These are phyloP conservation scores for Pyrocoelia pectoralis DNA, from an alignment of 2,888 invertebrate genomes.

Conservation along the genomic window DNA sequence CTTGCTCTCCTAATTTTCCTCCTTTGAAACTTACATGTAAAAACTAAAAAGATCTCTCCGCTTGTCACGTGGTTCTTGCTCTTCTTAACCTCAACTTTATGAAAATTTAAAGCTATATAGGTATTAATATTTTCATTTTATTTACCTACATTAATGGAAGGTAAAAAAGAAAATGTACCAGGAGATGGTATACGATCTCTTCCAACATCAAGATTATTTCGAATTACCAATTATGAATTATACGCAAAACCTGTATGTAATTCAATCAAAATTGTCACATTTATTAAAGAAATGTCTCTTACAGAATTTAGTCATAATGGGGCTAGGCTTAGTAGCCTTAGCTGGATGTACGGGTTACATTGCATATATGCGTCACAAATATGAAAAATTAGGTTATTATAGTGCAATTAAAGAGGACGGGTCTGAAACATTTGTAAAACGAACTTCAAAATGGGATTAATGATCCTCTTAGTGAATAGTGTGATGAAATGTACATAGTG, in stretches of 20 bases:
- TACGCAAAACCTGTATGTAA: conserved; percentile 86
- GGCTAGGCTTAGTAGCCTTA: conserved; percentile 78
- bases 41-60: no score
- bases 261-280: no score
- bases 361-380: conserved; percentile 83
- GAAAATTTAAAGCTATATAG: no score
- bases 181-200: conserved; percentile 82
- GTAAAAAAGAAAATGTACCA: conserved; percentile 57
- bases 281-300: no score
- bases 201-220: conserved; percentile 77
- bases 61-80: no score
- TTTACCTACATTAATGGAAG: not conserved
- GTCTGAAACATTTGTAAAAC: conserved; percentile 75
- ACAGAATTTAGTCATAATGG: conserved; percentile 89
- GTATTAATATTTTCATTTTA: not conserved
- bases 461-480: no score
- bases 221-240: conserved; percentile 86
- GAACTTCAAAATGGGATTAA: conserved; percentile 81
- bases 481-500: no score
- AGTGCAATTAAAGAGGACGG: conserved; percentile 82
- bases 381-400: conserved; percentile 82
- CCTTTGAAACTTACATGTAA: no score
- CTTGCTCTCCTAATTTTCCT: no score
- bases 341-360: conserved; percentile 81
- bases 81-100: no score